Base-by-base conservation (phyloP, 2,113 vertebrate species). In the Leptobrachium ailaonicum region DNA sequence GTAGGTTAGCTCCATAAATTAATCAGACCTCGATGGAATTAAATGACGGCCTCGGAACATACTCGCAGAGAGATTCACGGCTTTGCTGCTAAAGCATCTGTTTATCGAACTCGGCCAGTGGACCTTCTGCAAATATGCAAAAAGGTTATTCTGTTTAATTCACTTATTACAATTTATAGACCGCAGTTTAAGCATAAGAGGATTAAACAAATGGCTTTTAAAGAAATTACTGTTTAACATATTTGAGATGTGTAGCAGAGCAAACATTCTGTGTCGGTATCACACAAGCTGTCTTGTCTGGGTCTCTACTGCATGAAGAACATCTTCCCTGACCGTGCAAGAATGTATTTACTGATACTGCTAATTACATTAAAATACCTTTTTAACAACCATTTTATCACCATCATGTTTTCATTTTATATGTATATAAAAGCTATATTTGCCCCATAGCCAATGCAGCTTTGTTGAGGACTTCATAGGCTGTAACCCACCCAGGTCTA, bases 21-120 rank as follows among this genome's bases (percentile, higher is more conserved):
- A 60, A 60, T 60, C 56, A 60, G 56, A 60, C 56, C 56, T n/a
- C 56, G 14, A 12, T 60, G 56, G 56, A 60, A 60, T 60, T 60
- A 60, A 60, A 60, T 60, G 56, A 60, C 56, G 13, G 56, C 56
- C 56, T 60, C 11, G 56, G 56, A 60, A 60, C 13, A 60, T 60
- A 60, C 14, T 60, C 56, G 13, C 6, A 60, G 14, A 60, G 14
- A 60, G 56, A 60, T 60, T 60, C 56, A 60, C 14, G 56, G 56
- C 56, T 60, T 60, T 60, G 56, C 13, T 60, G 56, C 56, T 60
- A 60, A 60, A 60, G 56, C 56, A 60, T 60, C 56, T 60, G 56
- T 60, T 13, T 60, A 60, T 60, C 14, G 56, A 60, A 60, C 14
- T 60, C 2, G 2, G 56, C 14, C 56, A 60, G 56, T 60, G 14